A percentile compares a stretch with the other conserved stretches of the same genome.
Evolutionary conservation across 2,888 invertebrate species (phyloP).

Genomic region (Rotaria magnacalcarata): DNA sequence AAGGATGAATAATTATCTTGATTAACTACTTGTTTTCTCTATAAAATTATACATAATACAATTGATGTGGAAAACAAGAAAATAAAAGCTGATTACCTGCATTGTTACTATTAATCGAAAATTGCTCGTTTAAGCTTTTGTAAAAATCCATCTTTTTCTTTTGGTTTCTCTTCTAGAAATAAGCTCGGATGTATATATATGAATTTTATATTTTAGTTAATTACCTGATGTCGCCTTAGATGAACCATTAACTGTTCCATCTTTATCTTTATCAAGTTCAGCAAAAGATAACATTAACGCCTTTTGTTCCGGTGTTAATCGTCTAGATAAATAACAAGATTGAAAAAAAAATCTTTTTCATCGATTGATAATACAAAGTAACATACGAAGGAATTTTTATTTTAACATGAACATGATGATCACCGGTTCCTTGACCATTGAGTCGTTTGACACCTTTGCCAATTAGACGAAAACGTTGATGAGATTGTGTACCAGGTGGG

Average conservation of each 20-base stretch:
- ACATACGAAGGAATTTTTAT: constrained; percentile 73
- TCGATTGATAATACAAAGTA: neutral
- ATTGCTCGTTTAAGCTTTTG: neutral
- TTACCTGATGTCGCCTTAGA: constrained; percentile 38
- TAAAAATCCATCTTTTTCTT: neutral
- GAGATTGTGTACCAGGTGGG: constrained; percentile 84
- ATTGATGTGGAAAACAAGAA: too few relatives aligned
- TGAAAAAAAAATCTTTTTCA: neutral
- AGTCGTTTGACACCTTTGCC: constrained; percentile 89
- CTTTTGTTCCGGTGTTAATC: constrained; percentile 74
- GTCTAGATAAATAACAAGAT: constrained; percentile 52
- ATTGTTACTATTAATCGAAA: neutral
- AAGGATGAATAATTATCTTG: too few relatives aligned
- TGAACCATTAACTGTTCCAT: constrained; percentile 76
- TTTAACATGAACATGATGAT: constrained; percentile 90
- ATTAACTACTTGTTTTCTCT: neutral
- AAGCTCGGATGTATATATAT: neutral
- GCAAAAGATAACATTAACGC: constrained; percentile 82
- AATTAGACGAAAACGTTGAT: constrained; percentile 74
- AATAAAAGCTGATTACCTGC: too few relatives aligned
- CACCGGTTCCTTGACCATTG: constrained; percentile 82
- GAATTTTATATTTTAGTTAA: neutral
- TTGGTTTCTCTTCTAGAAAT: neutral
- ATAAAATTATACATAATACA: too few relatives aligned
- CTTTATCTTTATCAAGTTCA: constrained; percentile 80